Evolutionary conservation across 2,113 vertebrate genomes (phyloP).

Genomic region (Chionomys nivalis): DNA sequence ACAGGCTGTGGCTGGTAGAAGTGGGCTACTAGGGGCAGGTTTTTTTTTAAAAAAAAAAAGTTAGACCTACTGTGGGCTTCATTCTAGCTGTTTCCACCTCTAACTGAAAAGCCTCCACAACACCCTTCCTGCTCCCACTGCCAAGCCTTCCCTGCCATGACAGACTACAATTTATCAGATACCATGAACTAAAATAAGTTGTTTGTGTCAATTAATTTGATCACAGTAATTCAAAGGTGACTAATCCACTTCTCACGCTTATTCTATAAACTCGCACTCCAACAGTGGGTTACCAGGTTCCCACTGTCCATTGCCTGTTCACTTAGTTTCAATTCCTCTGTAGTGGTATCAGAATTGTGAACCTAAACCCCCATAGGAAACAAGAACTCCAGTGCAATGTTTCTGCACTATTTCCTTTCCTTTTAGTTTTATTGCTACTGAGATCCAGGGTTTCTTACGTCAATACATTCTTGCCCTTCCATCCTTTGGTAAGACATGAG

Average conservation of each 20-base stretch:
- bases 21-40: background rate
- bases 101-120: background rate
- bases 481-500: background rate
- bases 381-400: background rate
- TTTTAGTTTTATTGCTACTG: slow-evolving; percentile 5
- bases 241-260: background rate
- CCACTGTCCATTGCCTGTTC: background rate
- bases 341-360: slow-evolving; percentile 8
- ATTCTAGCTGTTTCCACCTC: background rate
- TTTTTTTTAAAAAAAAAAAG: background rate
- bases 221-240: background rate
- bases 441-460: slow-evolving; percentile 35
- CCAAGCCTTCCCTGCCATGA: background rate
- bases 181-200: background rate
- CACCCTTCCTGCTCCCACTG: background rate
- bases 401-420: background rate
- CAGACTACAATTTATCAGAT: background rate
- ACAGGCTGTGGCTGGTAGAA: background rate
- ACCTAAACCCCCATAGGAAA: background rate
- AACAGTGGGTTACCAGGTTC: slow-evolving; percentile 20
- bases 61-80: no score
- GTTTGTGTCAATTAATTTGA: background rate
- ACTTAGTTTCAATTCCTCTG: background rate
- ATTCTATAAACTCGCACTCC: slow-evolving; percentile 12
- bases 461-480: background rate